Conservation (phyloP, 1,140 invertebrate genomes). For the Papilio glaucus region DNA sequence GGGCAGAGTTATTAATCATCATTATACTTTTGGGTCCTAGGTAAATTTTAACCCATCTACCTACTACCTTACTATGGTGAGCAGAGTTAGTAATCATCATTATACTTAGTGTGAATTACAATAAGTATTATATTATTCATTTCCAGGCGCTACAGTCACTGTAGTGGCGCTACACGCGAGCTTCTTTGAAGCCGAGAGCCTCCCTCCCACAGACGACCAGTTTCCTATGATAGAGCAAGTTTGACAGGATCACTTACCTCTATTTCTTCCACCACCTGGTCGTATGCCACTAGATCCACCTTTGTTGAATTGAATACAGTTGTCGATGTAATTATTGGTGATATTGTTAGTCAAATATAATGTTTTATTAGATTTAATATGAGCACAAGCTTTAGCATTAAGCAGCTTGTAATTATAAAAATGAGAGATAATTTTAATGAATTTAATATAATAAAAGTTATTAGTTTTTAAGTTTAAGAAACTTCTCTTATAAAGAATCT, state of each 20-base stretch:
- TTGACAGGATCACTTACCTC: constrained; percentile 64
- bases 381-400: not conserved
- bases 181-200: constrained; percentile 89
- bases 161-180: constrained; percentile 91
- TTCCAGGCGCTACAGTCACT: constrained; percentile 87
- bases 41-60: no score
- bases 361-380: not conserved
- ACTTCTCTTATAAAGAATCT: no score
- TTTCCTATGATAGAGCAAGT: constrained; percentile 77
- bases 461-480: not conserved
- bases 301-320: constrained; percentile 20
- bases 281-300: constrained; percentile 35
- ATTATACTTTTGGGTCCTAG: no score
- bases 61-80: no score
- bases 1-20: no score
- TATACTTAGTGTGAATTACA: constrained; percentile 7
- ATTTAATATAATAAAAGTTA: not conserved
- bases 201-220: constrained; percentile 61
- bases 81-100: no score
- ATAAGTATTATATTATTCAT: constrained; percentile 24
- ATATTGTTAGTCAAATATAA: not conserved
- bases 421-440: not conserved
- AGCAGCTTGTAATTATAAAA: not conserved
- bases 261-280: constrained; percentile 52
- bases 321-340: not conserved